These are phyloP conservation scores for Leuciscus idus DNA, from an alignment of 2,113 vertebrate species.

Conservation along the genomic window DNA sequence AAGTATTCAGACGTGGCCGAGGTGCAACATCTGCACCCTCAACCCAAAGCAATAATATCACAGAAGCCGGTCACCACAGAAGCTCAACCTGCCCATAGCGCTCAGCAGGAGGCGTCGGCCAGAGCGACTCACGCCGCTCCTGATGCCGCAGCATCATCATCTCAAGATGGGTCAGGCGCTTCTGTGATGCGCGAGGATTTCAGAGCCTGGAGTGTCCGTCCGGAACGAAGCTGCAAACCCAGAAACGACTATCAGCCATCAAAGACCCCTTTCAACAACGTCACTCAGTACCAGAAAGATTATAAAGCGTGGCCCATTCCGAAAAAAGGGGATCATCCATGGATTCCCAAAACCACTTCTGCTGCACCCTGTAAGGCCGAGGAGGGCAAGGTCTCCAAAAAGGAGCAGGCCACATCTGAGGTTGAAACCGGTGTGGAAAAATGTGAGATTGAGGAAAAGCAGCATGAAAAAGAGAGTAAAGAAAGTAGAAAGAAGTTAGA, in stretches of 20 bases:
- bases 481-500: conserved; percentile 55
- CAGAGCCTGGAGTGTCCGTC: conserved; percentile 90
- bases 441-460: conserved; percentile 78
- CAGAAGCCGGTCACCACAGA: conserved; percentile 80
- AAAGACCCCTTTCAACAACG: conserved; percentile 84
- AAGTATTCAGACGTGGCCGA: conserved; percentile 94
- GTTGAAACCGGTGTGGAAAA: conserved; percentile 77
- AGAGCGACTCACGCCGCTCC: conserved; percentile 73
- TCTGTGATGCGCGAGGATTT: conserved; percentile 97
- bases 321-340: conserved; percentile 91
- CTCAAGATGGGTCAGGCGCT: conserved; percentile 71
- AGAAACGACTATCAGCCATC: conserved; percentile 89
- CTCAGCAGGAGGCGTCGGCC: conserved; percentile 73
- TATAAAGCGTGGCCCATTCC: conserved; percentile 95
- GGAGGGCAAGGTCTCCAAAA: conserved; percentile 45
- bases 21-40: conserved; percentile 73
- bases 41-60: conserved; percentile 69
- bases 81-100: conserved; percentile 77
- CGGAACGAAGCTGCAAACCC: conserved; percentile 93
- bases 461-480: conserved; percentile 73
- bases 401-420: conserved; percentile 60
- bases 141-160: conserved; percentile 63
- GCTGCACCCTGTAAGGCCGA: conserved; percentile 56
- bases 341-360: conserved; percentile 89
- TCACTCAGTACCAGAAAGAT: conserved; percentile 97